Evolutionary conservation across 2,113 vertebrate genomes (phyloP).

Genomic region (Miniopterus natalensis): DNA sequence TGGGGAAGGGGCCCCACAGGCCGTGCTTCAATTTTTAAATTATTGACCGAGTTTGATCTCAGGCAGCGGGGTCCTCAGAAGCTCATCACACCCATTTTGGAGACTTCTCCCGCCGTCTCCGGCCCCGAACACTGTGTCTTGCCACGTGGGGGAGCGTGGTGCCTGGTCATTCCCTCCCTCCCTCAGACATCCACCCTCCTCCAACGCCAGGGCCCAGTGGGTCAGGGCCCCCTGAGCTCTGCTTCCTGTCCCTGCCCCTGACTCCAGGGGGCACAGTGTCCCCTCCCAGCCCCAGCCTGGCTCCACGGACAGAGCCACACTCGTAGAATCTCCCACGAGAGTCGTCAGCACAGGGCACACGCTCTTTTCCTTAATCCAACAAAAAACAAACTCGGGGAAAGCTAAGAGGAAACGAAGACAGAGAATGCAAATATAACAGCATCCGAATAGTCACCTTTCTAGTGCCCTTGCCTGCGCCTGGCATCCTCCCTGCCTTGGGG

Average conservation of each 20-base stretch:
- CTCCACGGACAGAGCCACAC: accelerated
- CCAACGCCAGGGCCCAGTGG: background rate
- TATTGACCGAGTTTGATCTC: background rate
- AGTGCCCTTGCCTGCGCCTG: accelerated
- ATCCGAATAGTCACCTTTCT: accelerated
- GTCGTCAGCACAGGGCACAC: background rate
- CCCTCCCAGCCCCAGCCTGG: accelerated
- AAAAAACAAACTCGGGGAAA: background rate
- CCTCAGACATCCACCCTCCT: accelerated
- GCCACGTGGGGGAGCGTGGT: accelerated
- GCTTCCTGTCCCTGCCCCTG: background rate
- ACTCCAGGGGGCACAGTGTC: background rate
- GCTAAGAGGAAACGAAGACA: background rate
- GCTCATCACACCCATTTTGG: accelerated
- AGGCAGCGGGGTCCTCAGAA: background rate
- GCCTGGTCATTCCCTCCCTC: background rate
- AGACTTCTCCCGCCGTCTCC: accelerated
- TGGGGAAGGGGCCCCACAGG: background rate
- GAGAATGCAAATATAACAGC: accelerated
- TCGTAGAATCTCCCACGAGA: background rate
- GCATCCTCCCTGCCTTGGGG: background rate
- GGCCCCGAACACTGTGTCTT: accelerated
- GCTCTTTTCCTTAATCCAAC: background rate
- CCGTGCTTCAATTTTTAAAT: background rate
- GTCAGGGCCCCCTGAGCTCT: background rate